These are phyloP conservation scores for Lasioglossum leucozonium DNA, from an alignment of 2,888 invertebrate species.

Conservation along the genomic window DNA sequence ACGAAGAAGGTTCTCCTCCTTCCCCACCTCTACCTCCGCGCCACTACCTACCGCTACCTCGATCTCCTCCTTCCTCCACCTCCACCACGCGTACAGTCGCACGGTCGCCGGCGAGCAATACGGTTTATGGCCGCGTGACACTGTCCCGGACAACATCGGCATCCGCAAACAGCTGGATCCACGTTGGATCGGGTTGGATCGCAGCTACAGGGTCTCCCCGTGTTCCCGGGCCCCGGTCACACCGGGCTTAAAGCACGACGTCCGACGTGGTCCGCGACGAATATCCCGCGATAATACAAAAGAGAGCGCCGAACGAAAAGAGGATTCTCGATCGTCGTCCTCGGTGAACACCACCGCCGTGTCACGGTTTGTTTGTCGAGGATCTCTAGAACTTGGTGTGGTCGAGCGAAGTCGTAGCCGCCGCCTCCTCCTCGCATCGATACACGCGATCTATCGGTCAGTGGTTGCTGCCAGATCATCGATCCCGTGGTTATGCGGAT, in stretches of 20 bases:
- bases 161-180: conserved; percentile 71
- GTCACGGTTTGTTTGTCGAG: too few relatives aligned
- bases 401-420: too few relatives aligned
- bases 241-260: not conserved
- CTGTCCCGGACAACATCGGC: conserved; percentile 66
- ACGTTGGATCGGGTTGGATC: conserved; percentile 56
- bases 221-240: conserved; percentile 16
- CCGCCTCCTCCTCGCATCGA: too few relatives aligned
- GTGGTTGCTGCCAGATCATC: not conserved
- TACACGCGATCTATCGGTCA: not conserved
- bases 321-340: not conserved
- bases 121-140: conserved; percentile 73
- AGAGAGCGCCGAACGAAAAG: not conserved
- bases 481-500: not conserved
- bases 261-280: not conserved
- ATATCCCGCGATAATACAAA: not conserved
- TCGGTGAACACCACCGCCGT: not conserved
- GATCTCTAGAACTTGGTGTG: not conserved
- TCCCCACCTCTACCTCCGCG: conserved; percentile 53
- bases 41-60: conserved; percentile 58
- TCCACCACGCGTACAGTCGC: conserved; percentile 73
- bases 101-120: conserved; percentile 74
- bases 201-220: conserved; percentile 26
- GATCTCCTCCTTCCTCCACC: conserved; percentile 65
- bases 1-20: conserved; percentile 64